Conservation (phyloP, 2,797 vertebrate species). For the Manis javanica region DNA sequence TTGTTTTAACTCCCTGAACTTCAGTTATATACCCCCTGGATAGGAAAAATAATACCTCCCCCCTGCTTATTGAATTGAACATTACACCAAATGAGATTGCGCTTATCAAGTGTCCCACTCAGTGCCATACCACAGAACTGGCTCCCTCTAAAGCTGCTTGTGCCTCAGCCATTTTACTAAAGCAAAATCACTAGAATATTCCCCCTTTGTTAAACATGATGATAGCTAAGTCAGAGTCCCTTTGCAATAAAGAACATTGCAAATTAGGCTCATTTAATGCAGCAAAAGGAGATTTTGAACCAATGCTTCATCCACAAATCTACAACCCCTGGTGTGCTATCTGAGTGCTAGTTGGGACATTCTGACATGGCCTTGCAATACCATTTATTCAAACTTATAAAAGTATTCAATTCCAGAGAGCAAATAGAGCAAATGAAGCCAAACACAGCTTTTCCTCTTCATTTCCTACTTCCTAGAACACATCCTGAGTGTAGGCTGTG, state of each 20-base stretch:
- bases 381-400: neutral
- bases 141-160: neutral
- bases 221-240: neutral
- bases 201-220: neutral
- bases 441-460: neutral
- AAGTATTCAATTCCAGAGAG: neutral
- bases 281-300: neutral
- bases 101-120: neutral
- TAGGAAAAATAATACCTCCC: neutral
- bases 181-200: neutral
- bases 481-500: neutral
- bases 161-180: neutral
- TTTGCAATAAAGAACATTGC: neutral
- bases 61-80: neutral
- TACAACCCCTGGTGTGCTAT: too few species aligned
- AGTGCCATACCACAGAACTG: neutral
- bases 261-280: neutral
- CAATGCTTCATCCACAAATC: neutral
- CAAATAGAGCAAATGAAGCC: neutral
- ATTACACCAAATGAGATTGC: neutral
- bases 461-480: neutral
- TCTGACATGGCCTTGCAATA: neutral
- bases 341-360: neutral
- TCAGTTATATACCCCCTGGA: neutral
- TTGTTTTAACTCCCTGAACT: conserved; percentile 5